phyloP scores from a whole-genome alignment of 2,797 vertebrate genomes.

The Neosilurus hyrtlii region DNA sequence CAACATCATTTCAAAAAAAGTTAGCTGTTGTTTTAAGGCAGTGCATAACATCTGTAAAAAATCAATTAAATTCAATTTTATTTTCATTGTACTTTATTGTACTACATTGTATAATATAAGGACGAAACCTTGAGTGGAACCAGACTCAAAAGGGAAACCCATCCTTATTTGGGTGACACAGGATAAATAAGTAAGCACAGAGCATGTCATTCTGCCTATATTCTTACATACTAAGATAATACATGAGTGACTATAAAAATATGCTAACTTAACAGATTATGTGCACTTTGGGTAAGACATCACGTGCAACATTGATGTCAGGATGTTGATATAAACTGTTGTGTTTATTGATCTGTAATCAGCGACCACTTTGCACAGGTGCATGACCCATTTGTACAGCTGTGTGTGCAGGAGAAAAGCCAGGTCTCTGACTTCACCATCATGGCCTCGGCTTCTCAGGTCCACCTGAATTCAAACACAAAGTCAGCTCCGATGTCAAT shows the following conservation, averaged over 20 bases:
- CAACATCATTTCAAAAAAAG: background rate
- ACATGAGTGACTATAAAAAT: background rate
- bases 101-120: too few relatives aligned
- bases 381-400: slow-evolving; percentile 67
- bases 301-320: background rate
- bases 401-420: slow-evolving; percentile 61
- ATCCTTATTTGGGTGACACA: too few relatives aligned
- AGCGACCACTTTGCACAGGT: slow-evolving; percentile 44
- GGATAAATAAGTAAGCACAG: background rate
- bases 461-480: slow-evolving; percentile 21
- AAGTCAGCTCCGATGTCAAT: slow-evolving; percentile 17
- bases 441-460: slow-evolving; percentile 17
- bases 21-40: background rate
- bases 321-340: slow-evolving; percentile 33
- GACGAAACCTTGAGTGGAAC: too few relatives aligned
- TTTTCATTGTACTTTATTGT: too few relatives aligned
- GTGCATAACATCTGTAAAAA: background rate
- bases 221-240: background rate
- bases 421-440: slow-evolving; percentile 44
- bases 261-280: background rate
- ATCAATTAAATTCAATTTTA: too few relatives aligned
- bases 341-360: slow-evolving; percentile 42
- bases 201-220: background rate
- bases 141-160: too few relatives aligned
- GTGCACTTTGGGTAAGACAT: slow-evolving; percentile 4